Evolutionary conservation across 2,797 vertebrate species (phyloP).

Genomic region (Gallinago stenura): DNA sequence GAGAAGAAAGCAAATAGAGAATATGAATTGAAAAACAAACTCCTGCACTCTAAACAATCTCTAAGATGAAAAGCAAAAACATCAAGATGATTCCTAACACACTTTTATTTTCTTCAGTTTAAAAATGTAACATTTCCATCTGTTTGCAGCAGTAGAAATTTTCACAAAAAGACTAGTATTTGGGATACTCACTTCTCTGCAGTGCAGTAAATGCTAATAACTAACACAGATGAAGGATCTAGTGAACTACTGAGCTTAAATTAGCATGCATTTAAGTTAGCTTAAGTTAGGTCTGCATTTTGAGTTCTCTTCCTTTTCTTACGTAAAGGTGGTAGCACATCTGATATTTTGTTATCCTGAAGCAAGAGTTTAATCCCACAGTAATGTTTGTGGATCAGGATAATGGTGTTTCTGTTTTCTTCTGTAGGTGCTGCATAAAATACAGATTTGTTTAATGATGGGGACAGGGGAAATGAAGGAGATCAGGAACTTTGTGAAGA

Average conservation of each 20-base stretch:
- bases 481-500: background rate
- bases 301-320: background rate
- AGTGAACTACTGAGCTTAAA: background rate
- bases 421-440: background rate
- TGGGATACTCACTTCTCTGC: background rate
- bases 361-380: background rate
- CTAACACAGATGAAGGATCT: background rate
- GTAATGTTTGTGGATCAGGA: background rate
- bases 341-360: background rate
- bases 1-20: background rate
- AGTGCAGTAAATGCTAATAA: background rate
- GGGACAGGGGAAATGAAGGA: background rate
- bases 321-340: background rate
- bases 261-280: background rate
- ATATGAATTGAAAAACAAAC: background rate
- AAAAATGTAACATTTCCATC: background rate
- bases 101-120: background rate
- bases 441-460: background rate
- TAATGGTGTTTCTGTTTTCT: background rate
- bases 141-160: background rate
- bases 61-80: background rate
- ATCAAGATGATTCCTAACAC: background rate
- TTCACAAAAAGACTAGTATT: background rate
- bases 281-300: background rate
- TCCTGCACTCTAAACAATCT: background rate